Evolutionary conservation across 2,888 invertebrate genomes (phyloP), one percentile per base, ranked within the genome.

Genomic region (Hermaeophaga mercurialis): DNA sequence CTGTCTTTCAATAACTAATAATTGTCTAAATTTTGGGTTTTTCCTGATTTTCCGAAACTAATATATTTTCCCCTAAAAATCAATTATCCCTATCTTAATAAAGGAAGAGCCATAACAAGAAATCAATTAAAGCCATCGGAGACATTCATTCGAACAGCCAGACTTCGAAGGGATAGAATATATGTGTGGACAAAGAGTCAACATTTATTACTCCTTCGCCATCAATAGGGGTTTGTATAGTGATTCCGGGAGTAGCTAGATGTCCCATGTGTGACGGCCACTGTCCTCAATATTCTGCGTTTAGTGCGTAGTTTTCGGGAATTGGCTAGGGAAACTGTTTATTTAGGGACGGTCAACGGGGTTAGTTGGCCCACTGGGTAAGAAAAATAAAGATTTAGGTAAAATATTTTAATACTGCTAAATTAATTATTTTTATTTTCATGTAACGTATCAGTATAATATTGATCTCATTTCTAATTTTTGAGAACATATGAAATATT

Each of bases 191-290:
- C 62, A 59, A 62, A 59, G 59, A 62, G 59, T 59, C 56, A 59
- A 62, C 62, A 62, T 62, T 62, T 62, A 62, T 62, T 62, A 57
- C 53, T 53, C 59, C 56, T 57, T 45, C 52, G 49, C 55, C 54
- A 62, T 62, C 62, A 62, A 62, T 62, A 55, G 59, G 62, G 59
- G 62, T 38, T 31, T 36, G 61, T 59, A 54, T 55, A 49, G 53
- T 52, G 45, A 58, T 61, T 53, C 55, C 34, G 43, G 43, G 26
- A 22, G 52, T 52, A 43, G 48, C 44, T 39, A 26, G 47, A 33
- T 54, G 43, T 60, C 58, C 55, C 53, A 49, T 61, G 55, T 58
- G 58, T 54, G 44, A 44, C 34, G 50, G 33, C 22, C 43, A 34
- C 24, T 43, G 47, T 47, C 43, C 50, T 45, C 34, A 26, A 49